Evolutionary conservation across 2,888 invertebrate species (phyloP), one percentile per base, ranked within the genome.

Genomic region (Actias luna): DNA sequence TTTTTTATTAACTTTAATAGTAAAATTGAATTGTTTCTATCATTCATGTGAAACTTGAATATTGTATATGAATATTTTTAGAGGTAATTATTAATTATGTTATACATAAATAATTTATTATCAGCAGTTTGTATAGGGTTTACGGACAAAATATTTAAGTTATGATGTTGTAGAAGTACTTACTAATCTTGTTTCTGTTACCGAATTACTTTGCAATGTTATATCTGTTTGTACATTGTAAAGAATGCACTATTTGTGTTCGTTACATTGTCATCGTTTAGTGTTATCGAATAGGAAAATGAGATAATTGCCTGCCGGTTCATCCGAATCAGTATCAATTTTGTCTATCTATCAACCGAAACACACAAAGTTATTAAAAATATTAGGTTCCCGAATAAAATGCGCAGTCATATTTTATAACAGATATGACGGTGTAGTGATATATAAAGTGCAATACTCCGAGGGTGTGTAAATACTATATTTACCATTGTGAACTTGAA

Each of bases 401-500:
- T 22, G 46, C 10, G 22, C 4, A 22, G 22, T 22, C n/a, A 46
- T 46, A 22, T 46, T 22, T 46, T 46, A 46, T 46, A 46, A 25
- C 12, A 46, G 10, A 10, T 25, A 12, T 25, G 46, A 10, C 22
- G 46, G 8, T 36, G 35, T 29, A 3, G 10, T 35, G 35, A 16
- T 27, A 5, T 60, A 42, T 8, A 63, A n/a, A 59, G 46, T 62
- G 59, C 36, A 39, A 18, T 14, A 36, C 36, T n/a, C 52, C 27
- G 29, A 62, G 29, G 62, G 42, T 50, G 50, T 46, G 52, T 63
- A 50, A 39, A 31, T 31, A 59, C 29, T 18, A 55, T 59, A 55
- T 63, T 55, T 50, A 12, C 52, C 35, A 59, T 52, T 50, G 55
- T 64, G 64, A 64, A 61, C 64, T 64, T 64, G 64, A 61, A 36